These are phyloP conservation scores for Hydrochoerus hydrochaeris DNA, from an alignment of 2,113 vertebrate genomes.

Conservation along the genomic window DNA sequence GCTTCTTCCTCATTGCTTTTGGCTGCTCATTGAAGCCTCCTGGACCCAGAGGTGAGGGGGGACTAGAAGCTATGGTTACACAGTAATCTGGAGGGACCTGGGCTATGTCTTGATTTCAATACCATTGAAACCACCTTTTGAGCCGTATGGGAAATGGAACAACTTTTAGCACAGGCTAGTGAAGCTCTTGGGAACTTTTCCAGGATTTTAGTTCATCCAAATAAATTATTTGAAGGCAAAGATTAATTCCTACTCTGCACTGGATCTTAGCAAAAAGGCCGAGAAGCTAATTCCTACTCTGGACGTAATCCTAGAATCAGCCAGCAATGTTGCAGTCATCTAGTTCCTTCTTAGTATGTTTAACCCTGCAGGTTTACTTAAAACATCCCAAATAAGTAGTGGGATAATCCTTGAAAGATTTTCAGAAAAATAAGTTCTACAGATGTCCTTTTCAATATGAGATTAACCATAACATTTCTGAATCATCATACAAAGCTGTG, in stretches of 20 bases:
- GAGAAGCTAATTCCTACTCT: not conserved
- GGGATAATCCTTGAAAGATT: constrained; percentile 20
- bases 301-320: not conserved
- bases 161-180: not conserved
- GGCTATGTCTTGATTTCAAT: not conserved
- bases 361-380: not conserved
- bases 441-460: constrained; percentile 12
- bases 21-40: not conserved
- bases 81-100: not conserved
- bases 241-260: not conserved
- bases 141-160: not conserved
- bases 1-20: not conserved
- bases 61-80: not conserved
- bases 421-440: constrained; percentile 21
- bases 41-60: not conserved
- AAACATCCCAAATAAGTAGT: not conserved
- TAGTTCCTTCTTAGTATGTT: not conserved
- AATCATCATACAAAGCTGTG: not conserved
- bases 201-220: constrained; percentile 49
- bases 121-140: not conserved
- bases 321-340: not conserved
- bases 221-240: constrained; percentile 14
- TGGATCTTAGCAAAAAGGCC: too few species aligned
- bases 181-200: not conserved
- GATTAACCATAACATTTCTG: constrained; percentile 37